These are phyloP conservation scores for Arion vulgaris DNA, from an alignment of 1,140 invertebrate genomes.

Conservation along the genomic window DNA sequence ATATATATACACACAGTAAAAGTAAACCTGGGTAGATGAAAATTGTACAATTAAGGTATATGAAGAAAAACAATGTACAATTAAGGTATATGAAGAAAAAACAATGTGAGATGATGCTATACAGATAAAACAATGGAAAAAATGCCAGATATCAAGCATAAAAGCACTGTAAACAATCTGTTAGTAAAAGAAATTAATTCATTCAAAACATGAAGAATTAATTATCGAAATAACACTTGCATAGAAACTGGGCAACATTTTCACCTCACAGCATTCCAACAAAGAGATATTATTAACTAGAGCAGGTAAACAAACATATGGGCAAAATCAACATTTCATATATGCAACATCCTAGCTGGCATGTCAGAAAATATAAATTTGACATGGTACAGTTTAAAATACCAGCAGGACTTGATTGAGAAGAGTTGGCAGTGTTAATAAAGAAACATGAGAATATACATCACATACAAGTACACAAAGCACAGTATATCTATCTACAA, in stretches of 20 bases:
- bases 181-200: neutral
- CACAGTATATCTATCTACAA: too few species aligned
- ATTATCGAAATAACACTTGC: neutral
- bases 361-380: neutral
- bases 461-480: neutral
- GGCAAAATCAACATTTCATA: neutral
- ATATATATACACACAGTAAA: neutral
- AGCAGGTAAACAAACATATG: neutral
- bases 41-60: neutral
- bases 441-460: neutral
- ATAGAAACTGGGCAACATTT: conserved; percentile 7
- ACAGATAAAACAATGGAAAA: too few species aligned
- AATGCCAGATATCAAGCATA: neutral
- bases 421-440: neutral
- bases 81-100: too few species aligned
- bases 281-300: neutral
- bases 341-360: neutral
- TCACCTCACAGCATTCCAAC: neutral
- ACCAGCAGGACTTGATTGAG: neutral
- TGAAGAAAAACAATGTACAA: neutral
- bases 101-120: neutral
- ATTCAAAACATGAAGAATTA: neutral
- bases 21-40: neutral
- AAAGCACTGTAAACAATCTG: neutral
- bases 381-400: neutral